These are phyloP conservation scores for Megaceryle torquata DNA, from an alignment of 2,113 vertebrate species.

Conservation along the genomic window DNA sequence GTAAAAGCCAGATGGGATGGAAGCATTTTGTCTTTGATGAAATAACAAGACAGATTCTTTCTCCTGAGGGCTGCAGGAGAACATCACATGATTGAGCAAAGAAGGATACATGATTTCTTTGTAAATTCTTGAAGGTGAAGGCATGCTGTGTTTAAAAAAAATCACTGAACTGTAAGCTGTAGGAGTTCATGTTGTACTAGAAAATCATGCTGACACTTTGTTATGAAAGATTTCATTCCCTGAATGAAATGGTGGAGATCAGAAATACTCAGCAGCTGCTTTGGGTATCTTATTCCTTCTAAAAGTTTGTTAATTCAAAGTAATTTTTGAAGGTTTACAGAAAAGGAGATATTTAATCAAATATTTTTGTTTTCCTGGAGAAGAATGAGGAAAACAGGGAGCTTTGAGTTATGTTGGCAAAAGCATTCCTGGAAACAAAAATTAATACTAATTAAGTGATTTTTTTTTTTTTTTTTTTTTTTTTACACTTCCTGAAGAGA, in stretches of 20 bases:
- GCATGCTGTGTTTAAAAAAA: not conserved
- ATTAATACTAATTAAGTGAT: not conserved
- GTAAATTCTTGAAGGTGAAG: not conserved
- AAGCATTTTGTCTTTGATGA: not conserved
- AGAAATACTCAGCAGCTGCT: not conserved
- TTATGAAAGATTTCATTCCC: not conserved
- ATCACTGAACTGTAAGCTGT: not conserved
- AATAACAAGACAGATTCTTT: not conserved
- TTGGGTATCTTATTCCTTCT: not conserved
- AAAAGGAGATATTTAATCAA: not conserved
- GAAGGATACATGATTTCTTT: not conserved
- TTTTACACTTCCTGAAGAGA: not conserved
- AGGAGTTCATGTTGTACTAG: not conserved
- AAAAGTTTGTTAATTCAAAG: not conserved
- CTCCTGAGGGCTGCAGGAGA: not conserved
- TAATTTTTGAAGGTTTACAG: not conserved
- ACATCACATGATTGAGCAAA: rapidly evolving
- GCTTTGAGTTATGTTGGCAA: not conserved
- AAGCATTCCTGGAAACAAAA: not conserved
- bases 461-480: not conserved
- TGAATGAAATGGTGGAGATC: not conserved
- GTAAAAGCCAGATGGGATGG: not conserved
- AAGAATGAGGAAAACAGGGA: not conserved
- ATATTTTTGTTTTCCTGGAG: not conserved
- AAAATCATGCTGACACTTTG: rapidly evolving